Evolutionary conservation across 1,140 invertebrate genomes (phyloP), one percentile per base, ranked within the genome.

Genomic region (Ladona fulva): DNA sequence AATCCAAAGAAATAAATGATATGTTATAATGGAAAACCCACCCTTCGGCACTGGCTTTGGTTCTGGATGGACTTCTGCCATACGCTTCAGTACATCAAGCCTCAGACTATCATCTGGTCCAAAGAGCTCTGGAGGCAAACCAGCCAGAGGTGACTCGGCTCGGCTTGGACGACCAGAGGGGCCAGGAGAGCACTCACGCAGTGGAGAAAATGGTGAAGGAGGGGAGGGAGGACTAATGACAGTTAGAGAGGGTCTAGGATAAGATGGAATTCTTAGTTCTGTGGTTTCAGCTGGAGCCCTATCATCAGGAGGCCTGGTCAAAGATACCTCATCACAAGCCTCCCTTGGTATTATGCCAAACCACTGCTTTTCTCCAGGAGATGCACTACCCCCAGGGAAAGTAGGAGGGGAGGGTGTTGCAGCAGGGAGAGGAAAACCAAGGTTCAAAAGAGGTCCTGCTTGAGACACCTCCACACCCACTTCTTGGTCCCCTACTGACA

Each of bases 41-140:
- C 92, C 88, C 77, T 87, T 86, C 3, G 91, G 87, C 25, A 94
- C 91, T 77, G 89, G 90, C 79, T 89, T 91, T 19, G 90, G 88
- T 78, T 90, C 89, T 22, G 52, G 52, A 66, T 66, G 52, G 16
- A 66, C 52, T 66, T 66, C 52, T 19, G 52, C 52, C 52, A 66
- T 66, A 19, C 52, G 52, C 14, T 66, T 66, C 5, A 66, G 52
- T 19, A 66, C 52, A 66, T 66, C 52, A 16, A 66, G 14, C n/a
- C 52, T 66, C 5, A 66, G 52, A 66, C 52, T 22, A 66, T 66
- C 52, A 66, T 66, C 52, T 66, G 52, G 52, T 66, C 52, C 52
- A 66, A 66, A 66, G 3, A 66, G 52, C 14, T 66, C 52, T 6
- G 52, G 52, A 5, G 52, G 52, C 12, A 66, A 66, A 22, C 52